Base-by-base conservation (phyloP, 2,888 invertebrate species). In the Drosophila peninsularis region DNA sequence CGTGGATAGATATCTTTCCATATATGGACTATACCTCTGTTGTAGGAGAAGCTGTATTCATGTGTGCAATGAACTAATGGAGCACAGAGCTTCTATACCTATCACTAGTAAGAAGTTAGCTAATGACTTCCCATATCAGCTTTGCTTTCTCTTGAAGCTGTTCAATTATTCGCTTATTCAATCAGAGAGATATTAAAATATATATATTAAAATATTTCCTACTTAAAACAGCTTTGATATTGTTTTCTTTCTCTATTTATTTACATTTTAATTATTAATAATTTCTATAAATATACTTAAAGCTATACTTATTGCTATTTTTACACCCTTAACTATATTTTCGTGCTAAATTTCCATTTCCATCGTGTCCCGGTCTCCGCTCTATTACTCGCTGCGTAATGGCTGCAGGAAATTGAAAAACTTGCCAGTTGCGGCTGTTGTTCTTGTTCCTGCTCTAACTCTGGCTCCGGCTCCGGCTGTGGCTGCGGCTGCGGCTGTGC, bases 331-430 rank as follows among this genome's bases (percentile, higher is more conserved):
- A 24, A n/a, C 19, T 21, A 24, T 1, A 27, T 45, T 30, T 17
- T 11, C 17, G 30, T 30, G 49, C 14, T 14, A 24, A 24, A 3
- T 21, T 21, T n/a, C n/a, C 3, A n/a, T n/a, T 11, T 37, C 7
- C 7, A 21, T 19, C 56, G 56, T 56, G 45, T 45, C 27, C 52
- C 39, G 19, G 14, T 14, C 30, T 21, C 42, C 13, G 34, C 61
- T 52, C 53, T 50, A 14, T n/a, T 14, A 44, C 27, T 21, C 64
- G 60, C 52, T 66, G 75, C 80, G 70, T 87, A 85, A 85, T 87
- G 88, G 66, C 71, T 62, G 78, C 75, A 82, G 88, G 89, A 86
- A 86, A 89, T 89, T 89, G 89, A 87, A 88, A 89, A 80, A 78
- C 68, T 71, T 80, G 75, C 74, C 79, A 63, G 64, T 60, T 50